Conservation (phyloP, 2,888 invertebrate species). For the Ethmia dodecea region DNA sequence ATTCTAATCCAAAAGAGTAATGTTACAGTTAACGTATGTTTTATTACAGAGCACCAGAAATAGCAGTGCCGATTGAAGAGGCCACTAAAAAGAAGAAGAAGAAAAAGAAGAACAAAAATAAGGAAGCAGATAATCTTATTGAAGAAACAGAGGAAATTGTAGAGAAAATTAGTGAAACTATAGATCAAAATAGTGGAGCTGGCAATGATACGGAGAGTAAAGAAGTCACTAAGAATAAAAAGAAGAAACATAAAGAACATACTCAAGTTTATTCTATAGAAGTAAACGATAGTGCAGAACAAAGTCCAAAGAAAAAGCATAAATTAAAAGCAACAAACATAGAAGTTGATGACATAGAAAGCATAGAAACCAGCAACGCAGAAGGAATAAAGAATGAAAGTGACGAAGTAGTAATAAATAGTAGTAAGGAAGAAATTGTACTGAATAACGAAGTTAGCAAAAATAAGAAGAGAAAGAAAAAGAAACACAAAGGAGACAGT, state of each 20-base stretch:
- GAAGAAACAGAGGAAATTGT: conserved; percentile 6
- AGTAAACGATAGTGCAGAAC: not conserved
- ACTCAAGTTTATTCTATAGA: not conserved
- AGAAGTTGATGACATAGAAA: not conserved
- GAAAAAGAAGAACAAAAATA: conserved; percentile 42
- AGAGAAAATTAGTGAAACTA: conserved; percentile 6
- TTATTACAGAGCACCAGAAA: conserved; percentile 52
- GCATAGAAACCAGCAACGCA: not conserved
- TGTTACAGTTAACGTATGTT: too few species aligned
- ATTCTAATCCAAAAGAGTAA: too few species aligned
- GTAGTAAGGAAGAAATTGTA: not conserved
- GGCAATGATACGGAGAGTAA: conserved; percentile 1
- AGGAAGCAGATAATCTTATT: conserved; percentile 4
- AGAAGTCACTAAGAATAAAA: not conserved
- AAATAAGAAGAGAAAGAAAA: conserved; percentile 29
- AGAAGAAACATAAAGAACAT: not conserved
- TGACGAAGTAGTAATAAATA: not conserved
- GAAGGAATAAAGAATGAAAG: not conserved
- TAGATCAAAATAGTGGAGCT: not conserved
- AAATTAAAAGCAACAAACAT: not conserved
- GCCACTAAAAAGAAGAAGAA: conserved; percentile 57
- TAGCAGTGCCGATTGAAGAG: conserved; percentile 45
- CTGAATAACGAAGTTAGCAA: not conserved
- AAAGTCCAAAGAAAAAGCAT: not conserved
- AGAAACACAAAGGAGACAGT: conserved; percentile 28